Percentiles rank a stretch among this genome's conserved stretches.
Conservation (phyloP, 2,113 vertebrate genomes). For the Agelaius phoeniceus region DNA sequence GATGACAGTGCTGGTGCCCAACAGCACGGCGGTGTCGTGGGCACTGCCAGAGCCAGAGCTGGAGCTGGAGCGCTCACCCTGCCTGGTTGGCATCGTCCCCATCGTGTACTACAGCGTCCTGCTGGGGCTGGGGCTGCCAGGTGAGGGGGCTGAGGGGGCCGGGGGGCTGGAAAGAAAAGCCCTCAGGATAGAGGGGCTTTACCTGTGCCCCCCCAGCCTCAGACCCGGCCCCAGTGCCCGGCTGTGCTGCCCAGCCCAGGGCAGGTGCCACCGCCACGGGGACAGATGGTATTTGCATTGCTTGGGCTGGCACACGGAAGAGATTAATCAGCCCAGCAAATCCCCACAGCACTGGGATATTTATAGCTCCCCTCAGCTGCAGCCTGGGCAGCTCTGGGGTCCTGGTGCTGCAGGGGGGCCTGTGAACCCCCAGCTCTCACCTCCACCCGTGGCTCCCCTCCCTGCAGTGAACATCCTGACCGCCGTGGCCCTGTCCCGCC, state of each 20-base stretch:
- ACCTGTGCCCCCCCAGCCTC: not conserved
- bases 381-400: not conserved
- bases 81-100: slow-evolving; percentile 83
- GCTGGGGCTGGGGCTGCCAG: slow-evolving; percentile 90
- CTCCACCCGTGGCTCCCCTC: not conserved
- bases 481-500: slow-evolving; percentile 79
- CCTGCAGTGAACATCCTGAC: slow-evolving; percentile 88
- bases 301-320: not conserved
- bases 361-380: not conserved
- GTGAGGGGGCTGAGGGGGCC: slow-evolving; percentile 65
- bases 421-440: not conserved
- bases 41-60: not conserved
- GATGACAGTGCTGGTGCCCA: slow-evolving; percentile 72
- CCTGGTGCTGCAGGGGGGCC: fast-evolving
- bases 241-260: not conserved
- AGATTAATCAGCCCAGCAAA: slow-evolving; percentile 38
- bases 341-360: not conserved
- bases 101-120: slow-evolving; percentile 89
- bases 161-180: not conserved
- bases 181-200: not conserved
- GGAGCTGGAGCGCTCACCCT: slow-evolving; percentile 73
- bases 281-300: slow-evolving; percentile 17
- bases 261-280: not conserved
- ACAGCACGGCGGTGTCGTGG: slow-evolving; percentile 62
- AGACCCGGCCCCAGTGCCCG: fast-evolving